phyloP scores from a whole-genome alignment of 2,888 invertebrate genomes.

The Gastrophysa polygoni region DNA sequence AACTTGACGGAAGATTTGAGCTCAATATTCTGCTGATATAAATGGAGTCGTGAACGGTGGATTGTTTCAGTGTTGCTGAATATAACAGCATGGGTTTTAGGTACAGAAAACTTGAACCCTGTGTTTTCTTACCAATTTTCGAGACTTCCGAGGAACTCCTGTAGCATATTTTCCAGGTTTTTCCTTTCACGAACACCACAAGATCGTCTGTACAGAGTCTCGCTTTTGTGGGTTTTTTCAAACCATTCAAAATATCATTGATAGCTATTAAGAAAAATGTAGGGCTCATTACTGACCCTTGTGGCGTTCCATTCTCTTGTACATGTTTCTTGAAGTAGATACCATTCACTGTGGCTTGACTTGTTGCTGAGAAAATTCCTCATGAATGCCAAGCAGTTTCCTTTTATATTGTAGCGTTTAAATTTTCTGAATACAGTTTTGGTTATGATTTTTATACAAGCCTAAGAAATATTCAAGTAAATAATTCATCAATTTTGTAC shows the following conservation, averaged over 20 bases:
- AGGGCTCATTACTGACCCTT: slow-evolving; percentile 5
- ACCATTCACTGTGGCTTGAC: neutral
- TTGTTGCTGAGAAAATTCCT: neutral
- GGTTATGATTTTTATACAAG: too few species aligned
- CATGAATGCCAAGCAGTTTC: neutral
- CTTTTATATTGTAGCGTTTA: too few species aligned
- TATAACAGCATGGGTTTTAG: neutral
- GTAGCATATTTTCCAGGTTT: neutral
- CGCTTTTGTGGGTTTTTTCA: neutral
- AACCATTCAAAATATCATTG: neutral
- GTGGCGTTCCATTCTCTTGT: slow-evolving; percentile 8
- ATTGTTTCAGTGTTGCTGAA: neutral
- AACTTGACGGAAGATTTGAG: neutral
- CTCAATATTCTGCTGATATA: neutral
- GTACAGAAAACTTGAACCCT: neutral
- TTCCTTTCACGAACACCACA: too few species aligned
- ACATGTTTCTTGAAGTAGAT: neutral
- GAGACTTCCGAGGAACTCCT: neutral
- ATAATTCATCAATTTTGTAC: too few species aligned
- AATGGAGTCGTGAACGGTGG: neutral
- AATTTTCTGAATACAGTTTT: too few species aligned
- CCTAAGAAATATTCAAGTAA: too few species aligned
- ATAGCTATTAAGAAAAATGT: slow-evolving; percentile 7
- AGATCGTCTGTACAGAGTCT: neutral
- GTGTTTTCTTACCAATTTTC: neutral